These are phyloP conservation scores for Drosophila engyochracea DNA, from an alignment of 2,888 invertebrate species.

Conservation along the genomic window DNA sequence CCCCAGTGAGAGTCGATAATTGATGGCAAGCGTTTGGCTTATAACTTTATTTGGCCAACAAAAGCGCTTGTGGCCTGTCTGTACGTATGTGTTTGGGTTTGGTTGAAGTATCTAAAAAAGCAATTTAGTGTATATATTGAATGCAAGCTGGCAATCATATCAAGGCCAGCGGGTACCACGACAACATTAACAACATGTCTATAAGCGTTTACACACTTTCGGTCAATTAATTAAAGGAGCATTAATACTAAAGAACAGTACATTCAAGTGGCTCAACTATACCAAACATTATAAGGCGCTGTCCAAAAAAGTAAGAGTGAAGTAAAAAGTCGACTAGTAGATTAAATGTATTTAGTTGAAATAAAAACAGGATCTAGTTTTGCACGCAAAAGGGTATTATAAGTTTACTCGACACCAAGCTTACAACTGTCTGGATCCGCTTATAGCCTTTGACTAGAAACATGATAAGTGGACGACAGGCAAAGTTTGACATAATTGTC, in stretches of 20 bases:
- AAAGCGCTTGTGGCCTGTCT: conserved; percentile 17
- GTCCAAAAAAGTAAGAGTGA: not conserved
- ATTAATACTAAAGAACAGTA: not conserved
- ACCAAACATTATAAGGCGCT: too few species aligned
- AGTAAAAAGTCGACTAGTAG: not conserved
- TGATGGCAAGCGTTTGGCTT: conserved; percentile 37
- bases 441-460: too few species aligned
- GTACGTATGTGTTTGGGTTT: conserved; percentile 20
- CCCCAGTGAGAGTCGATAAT: conserved; percentile 33
- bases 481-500: not conserved
- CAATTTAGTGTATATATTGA: conserved; percentile 28
- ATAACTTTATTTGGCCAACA: conserved; percentile 48
- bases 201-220: conserved; percentile 28
- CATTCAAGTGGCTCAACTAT: not conserved
- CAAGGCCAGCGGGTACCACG: conserved; percentile 19
- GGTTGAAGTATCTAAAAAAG: conserved; percentile 27
- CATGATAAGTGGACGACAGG: too few species aligned
- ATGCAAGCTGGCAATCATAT: conserved; percentile 38
- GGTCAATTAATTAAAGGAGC: conserved; percentile 42
- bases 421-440: too few species aligned
- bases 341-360: not conserved
- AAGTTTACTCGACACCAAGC: not conserved
- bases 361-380: not conserved
- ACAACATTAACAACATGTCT: conserved; percentile 52
- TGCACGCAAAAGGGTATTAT: not conserved